Evolutionary conservation across 2,113 vertebrate species (phyloP).

Genomic region (Oriolus oriolus): DNA sequence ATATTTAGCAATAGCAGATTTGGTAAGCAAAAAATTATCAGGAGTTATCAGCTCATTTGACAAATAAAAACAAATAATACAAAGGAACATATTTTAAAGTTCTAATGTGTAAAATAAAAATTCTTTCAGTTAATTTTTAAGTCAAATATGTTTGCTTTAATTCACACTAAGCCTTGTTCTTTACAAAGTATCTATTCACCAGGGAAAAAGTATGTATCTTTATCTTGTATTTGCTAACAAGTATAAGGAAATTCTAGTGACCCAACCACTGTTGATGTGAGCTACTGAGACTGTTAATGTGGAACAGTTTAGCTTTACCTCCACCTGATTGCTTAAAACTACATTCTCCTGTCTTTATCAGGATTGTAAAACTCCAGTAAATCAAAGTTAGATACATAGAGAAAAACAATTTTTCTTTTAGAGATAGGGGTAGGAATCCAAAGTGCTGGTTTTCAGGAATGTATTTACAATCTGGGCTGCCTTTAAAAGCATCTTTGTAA

Average conservation of each 20-base stretch:
- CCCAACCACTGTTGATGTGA: neutral
- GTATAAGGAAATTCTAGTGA: neutral
- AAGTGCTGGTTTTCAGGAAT: neutral
- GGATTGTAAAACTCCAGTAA: neutral
- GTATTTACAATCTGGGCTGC: neutral
- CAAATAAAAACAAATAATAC: neutral
- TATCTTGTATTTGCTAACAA: neutral
- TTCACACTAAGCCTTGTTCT: neutral
- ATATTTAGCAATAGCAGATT: neutral
- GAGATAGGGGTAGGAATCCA: neutral
- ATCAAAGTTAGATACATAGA: neutral
- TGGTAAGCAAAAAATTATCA: neutral
- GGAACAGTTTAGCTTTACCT: neutral
- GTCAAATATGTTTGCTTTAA: neutral
- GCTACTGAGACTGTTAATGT: neutral
- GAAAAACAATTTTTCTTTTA: neutral
- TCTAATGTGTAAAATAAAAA: neutral
- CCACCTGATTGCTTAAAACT: neutral
- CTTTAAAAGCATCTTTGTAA: neutral
- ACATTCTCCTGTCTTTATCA: neutral
- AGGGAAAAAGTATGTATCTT: neutral
- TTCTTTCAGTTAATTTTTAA: neutral
- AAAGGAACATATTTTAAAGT: neutral
- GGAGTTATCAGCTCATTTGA: neutral
- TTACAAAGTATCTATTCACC: neutral